A percentile compares a stretch with the other conserved stretches of the same genome.
These are phyloP conservation scores for Augiades crinisus DNA, from an alignment of 2,888 invertebrate genomes.

Conservation along the genomic window DNA sequence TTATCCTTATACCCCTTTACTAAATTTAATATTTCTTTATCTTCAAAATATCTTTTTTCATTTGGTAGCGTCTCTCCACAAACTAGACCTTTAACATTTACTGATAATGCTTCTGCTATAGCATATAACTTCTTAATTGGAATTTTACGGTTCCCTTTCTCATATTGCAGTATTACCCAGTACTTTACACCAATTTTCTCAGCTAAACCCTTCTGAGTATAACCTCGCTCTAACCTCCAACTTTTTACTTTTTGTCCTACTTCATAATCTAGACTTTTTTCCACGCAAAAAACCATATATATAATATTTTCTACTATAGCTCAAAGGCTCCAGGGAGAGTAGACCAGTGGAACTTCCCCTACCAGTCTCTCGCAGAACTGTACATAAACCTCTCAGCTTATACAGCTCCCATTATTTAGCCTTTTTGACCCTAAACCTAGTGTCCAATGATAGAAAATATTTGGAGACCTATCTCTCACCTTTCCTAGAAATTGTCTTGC, in stretches of 20 bases:
- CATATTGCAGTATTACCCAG: constrained; percentile 4
- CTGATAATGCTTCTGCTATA: background rate
- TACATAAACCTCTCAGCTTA: background rate
- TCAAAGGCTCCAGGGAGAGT: background rate
- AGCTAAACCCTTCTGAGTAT: too few species aligned
- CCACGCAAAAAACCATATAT: constrained; percentile 3
- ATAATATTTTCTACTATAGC: constrained; percentile 5
- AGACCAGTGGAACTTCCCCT: background rate
- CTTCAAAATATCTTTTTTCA: background rate
- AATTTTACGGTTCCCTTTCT: background rate
- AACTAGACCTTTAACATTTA: background rate
- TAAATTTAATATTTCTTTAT: background rate
- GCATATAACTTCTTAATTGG: background rate
- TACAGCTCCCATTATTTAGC: constrained; percentile 1
- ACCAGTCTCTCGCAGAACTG: background rate
- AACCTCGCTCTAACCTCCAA: constrained; percentile 9
- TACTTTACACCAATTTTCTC: constrained; percentile 9
- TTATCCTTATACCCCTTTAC: too few species aligned
- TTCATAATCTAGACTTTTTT: background rate
- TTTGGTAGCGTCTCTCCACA: background rate
- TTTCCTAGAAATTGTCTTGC: background rate
- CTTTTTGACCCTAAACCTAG: background rate
- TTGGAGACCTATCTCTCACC: background rate
- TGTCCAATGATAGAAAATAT: background rate
- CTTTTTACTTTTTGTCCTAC: background rate